Percentiles rank a stretch among this genome's conserved stretches.
phyloP scores from a whole-genome alignment of 1,140 invertebrate genomes.

The Fopius arisanus region DNA sequence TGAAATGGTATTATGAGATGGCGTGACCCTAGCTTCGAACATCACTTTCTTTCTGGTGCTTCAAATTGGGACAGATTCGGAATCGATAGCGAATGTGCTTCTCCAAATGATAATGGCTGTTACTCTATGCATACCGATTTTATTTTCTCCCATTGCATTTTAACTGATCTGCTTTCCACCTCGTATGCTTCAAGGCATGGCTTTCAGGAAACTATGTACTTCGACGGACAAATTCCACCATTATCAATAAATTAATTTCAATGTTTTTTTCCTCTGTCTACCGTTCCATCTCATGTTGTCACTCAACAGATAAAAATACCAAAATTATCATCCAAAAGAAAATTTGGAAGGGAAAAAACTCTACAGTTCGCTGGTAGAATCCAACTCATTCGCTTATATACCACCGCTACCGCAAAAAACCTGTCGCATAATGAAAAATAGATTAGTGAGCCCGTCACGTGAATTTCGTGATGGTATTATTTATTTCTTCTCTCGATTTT shows the following conservation, averaged over 20 bases:
- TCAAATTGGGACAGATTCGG: slow-evolving; percentile 17
- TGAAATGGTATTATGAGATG: slow-evolving; percentile 14
- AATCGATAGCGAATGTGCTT: slow-evolving; percentile 2
- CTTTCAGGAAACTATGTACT: too few species aligned
- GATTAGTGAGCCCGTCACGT: background rate
- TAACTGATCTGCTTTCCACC: too few species aligned
- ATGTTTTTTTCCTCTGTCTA: too few species aligned
- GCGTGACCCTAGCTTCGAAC: background rate
- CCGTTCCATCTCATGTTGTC: too few species aligned
- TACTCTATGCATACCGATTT: too few species aligned
- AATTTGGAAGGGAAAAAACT: too few species aligned
- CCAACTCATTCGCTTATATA: background rate
- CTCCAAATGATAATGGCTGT: background rate
- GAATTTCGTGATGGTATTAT: background rate
- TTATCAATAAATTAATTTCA: too few species aligned
- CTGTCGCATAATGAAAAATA: background rate
- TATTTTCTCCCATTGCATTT: too few species aligned
- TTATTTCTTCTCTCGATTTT: background rate
- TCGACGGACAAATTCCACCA: too few species aligned
- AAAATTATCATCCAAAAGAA: too few species aligned
- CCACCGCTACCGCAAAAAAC: background rate
- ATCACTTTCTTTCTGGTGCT: background rate
- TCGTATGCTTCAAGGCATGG: too few species aligned
- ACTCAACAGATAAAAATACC: background rate
- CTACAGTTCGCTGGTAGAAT: too few species aligned